Evolutionary conservation across 2,113 vertebrate genomes (phyloP).

Genomic region (Scolopax mira): DNA sequence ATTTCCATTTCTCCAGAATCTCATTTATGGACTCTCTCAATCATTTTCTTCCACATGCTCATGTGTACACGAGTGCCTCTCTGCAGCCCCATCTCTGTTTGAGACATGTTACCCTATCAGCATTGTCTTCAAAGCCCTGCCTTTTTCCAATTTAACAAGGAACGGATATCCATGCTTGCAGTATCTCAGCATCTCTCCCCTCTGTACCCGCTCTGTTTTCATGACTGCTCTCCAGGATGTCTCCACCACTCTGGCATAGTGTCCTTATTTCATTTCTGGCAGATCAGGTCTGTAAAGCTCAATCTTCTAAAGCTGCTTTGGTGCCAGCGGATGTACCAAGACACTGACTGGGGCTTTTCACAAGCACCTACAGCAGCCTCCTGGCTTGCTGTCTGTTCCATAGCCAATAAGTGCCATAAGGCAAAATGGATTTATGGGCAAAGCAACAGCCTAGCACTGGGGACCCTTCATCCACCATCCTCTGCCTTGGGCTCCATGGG

Average conservation of each 20-base stretch:
- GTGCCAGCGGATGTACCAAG: background rate
- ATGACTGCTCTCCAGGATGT: background rate
- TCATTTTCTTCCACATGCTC: background rate
- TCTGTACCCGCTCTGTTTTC: background rate
- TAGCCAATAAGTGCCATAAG: no score
- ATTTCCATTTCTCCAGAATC: background rate
- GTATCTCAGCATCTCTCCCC: background rate
- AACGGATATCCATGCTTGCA: background rate
- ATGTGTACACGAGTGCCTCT: background rate
- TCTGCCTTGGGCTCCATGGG: background rate
- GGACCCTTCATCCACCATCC: background rate
- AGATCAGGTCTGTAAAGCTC: background rate
- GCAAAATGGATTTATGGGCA: background rate
- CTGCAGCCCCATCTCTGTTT: background rate
- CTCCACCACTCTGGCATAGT: background rate
- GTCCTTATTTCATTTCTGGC: background rate
- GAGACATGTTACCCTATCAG: background rate
- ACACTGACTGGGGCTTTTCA: background rate
- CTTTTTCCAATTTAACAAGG: background rate
- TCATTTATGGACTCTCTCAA: background rate
- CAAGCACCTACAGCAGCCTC: background rate
- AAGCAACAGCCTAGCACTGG: background rate
- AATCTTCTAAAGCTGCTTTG: background rate
- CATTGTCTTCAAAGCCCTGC: background rate
- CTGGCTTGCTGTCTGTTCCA: background rate